phyloP scores from a whole-genome alignment of 1,140 invertebrate species.

The Antheraea pernyi region DNA sequence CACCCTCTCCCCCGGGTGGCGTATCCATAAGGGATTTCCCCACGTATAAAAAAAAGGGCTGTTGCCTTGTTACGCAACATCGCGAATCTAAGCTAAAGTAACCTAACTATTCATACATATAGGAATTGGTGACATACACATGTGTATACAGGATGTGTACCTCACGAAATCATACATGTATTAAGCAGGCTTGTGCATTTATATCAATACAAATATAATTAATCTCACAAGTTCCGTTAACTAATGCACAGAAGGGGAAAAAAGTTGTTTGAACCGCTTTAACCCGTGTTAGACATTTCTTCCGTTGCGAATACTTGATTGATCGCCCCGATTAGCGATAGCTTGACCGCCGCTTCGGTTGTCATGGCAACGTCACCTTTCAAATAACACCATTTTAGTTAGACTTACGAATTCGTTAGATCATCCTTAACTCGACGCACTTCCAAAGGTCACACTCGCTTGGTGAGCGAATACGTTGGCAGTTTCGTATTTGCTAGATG shows the following conservation, averaged over 20 bases:
- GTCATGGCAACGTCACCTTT: constrained; percentile 38
- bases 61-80: too few species aligned
- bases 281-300: constrained; percentile 17
- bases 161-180: too few species aligned
- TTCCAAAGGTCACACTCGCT: constrained; percentile 24
- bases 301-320: constrained; percentile 49
- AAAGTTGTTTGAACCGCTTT: background rate
- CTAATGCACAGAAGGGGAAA: background rate
- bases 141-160: too few species aligned
- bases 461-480: constrained; percentile 21
- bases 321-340: constrained; percentile 49
- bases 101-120: too few species aligned
- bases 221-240: too few species aligned
- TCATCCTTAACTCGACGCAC: constrained; percentile 22
- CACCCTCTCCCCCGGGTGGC: too few species aligned
- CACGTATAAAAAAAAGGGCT: too few species aligned
- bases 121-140: too few species aligned
- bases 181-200: too few species aligned
- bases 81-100: too few species aligned
- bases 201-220: too few species aligned
- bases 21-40: too few species aligned
- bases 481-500: constrained; percentile 20
- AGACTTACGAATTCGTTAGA: constrained; percentile 28
- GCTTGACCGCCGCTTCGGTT: constrained; percentile 41
- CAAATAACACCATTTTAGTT: constrained; percentile 29